Conservation (phyloP, 2,888 invertebrate species). For the Theretra japonica region DNA sequence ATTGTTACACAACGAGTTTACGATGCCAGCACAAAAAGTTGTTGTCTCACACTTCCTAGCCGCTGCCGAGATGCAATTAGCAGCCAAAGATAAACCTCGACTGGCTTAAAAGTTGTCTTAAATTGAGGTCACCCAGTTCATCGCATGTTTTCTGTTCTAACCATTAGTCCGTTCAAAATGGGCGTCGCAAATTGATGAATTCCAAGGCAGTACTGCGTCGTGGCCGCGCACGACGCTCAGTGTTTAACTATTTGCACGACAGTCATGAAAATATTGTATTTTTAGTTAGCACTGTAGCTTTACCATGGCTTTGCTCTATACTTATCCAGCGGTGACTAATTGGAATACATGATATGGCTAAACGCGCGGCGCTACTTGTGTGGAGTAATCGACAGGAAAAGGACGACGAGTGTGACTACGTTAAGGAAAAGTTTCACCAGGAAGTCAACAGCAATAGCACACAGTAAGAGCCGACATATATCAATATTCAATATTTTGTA, state of each 20-base stretch:
- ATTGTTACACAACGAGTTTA: slow-evolving; percentile 9
- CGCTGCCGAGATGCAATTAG: slow-evolving; percentile 9
- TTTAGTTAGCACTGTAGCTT: not conserved
- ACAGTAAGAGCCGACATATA: not conserved
- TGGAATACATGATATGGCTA: too few species aligned
- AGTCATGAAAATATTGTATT: not conserved
- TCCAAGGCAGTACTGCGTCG: not conserved
- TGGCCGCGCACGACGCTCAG: not conserved
- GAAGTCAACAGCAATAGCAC: not conserved
- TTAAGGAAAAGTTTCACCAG: slow-evolving; percentile 6
- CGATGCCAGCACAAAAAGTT: not conserved
- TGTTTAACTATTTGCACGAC: not conserved
- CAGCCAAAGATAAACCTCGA: slow-evolving; percentile 20
- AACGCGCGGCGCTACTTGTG: too few species aligned
- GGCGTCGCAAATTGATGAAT: slow-evolving; percentile 19
- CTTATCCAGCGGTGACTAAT: too few species aligned
- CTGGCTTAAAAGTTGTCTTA: slow-evolving; percentile 26
- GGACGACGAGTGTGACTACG: not conserved
- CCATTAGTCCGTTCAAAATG: slow-evolving; percentile 11
- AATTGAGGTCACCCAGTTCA: slow-evolving; percentile 26
- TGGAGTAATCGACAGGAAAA: not conserved
- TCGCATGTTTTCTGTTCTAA: slow-evolving; percentile 24
- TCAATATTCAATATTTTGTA: not conserved
- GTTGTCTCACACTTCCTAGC: slow-evolving; percentile 13
- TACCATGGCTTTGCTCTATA: not conserved